Conservation (phyloP, 2,797 vertebrate species). For the Gambusia yucatana region DNA sequence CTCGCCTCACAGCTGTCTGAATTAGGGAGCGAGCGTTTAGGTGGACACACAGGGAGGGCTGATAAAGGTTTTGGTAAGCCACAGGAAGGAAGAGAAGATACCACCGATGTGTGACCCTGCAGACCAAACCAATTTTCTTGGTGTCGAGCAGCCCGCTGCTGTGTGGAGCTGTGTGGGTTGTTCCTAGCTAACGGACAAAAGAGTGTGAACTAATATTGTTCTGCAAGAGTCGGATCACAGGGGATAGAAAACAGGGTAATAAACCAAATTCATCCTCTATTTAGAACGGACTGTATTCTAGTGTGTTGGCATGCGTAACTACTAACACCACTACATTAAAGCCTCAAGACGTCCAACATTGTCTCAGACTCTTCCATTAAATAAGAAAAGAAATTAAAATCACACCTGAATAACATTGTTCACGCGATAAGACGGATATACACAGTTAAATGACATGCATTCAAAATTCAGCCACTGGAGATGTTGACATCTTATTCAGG, state of each 20-base stretch:
- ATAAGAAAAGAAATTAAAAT: background rate
- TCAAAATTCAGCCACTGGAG: too few species aligned
- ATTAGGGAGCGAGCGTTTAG: conserved; percentile 17
- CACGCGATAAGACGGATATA: too few species aligned
- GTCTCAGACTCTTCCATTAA: conserved; percentile 6
- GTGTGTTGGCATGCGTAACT: conserved; percentile 15
- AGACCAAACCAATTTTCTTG: conserved; percentile 72
- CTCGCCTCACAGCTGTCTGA: background rate
- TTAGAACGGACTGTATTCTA: conserved; percentile 9
- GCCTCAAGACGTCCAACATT: conserved; percentile 13
- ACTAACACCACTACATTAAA: background rate
- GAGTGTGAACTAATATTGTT: conserved; percentile 29
- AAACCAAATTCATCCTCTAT: background rate
- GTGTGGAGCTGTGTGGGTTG: conserved; percentile 18
- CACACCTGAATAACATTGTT: too few species aligned
- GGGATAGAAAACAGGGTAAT: conserved; percentile 3
- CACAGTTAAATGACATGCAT: too few species aligned
- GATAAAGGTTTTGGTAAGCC: conserved; percentile 46
- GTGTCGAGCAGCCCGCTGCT: conserved; percentile 46
- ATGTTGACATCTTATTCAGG: too few species aligned
- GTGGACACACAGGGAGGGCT: conserved; percentile 9
- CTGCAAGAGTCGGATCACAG: conserved; percentile 13
- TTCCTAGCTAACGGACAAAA: conserved; percentile 7
- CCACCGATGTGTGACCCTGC: conserved; percentile 55
- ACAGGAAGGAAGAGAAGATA: conserved; percentile 48